phyloP scores from a whole-genome alignment of 1,140 invertebrate genomes.

The Tetraneura akinire region DNA sequence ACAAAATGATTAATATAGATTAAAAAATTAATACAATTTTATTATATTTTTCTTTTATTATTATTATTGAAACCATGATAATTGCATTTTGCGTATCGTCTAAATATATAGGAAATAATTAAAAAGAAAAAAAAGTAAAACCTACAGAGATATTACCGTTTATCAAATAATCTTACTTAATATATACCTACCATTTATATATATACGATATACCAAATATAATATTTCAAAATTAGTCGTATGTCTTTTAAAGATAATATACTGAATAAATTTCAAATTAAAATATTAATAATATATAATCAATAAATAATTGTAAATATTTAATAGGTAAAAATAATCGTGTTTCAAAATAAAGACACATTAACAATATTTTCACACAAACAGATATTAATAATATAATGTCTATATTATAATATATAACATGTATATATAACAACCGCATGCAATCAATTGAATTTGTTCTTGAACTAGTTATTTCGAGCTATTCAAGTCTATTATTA shows the following conservation, averaged over 20 bases:
- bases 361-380: neutral
- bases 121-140: too few relatives aligned
- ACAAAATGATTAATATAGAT: too few relatives aligned
- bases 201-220: neutral
- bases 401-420: neutral
- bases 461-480: constrained; percentile 26
- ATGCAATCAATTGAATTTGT: constrained; percentile 1
- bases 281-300: neutral
- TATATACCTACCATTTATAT: too few relatives aligned
- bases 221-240: neutral
- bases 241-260: constrained; percentile 9
- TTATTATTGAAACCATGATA: too few relatives aligned
- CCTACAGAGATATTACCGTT: too few relatives aligned
- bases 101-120: too few relatives aligned
- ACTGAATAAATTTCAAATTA: neutral
- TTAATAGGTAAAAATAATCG: neutral
- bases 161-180: too few relatives aligned
- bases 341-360: constrained; percentile 12
- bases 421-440: neutral
- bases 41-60: too few relatives aligned
- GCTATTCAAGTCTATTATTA: neutral
- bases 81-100: too few relatives aligned
- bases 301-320: neutral
- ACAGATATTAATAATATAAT: too few relatives aligned
- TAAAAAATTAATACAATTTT: too few relatives aligned